phyloP scores from a whole-genome alignment of 1,140 invertebrate genomes.

The Lordiphosa clarofinis region DNA sequence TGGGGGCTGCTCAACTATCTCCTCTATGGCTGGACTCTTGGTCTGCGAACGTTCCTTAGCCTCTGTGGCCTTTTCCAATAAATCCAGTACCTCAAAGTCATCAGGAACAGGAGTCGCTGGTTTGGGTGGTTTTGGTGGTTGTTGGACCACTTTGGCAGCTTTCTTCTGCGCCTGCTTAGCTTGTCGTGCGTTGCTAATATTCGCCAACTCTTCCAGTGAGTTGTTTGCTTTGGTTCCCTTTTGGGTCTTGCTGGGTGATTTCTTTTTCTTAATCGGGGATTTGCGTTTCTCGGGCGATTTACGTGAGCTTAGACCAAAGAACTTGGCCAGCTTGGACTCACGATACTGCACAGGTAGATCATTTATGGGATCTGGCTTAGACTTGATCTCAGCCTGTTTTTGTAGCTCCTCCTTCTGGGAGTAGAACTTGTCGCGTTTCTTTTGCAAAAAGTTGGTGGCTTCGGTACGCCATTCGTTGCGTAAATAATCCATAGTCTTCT shows the following conservation, averaged over 20 bases:
- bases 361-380: conserved; percentile 9
- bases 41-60: conserved; percentile 56
- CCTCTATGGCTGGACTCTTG: conserved; percentile 49
- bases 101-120: conserved; percentile 55
- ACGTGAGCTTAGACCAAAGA: conserved; percentile 53
- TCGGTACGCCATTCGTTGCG: conserved; percentile 75
- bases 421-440: conserved; percentile 68
- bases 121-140: conserved; percentile 9
- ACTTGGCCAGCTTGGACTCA: conserved; percentile 71
- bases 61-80: conserved; percentile 53
- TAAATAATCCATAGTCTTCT: conserved; percentile 74
- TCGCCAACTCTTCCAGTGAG: conserved; percentile 56
- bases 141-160: conserved; percentile 1
- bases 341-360: conserved; percentile 55
- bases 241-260: conserved; percentile 39
- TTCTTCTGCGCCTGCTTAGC: conserved; percentile 37
- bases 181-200: conserved; percentile 49
- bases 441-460: conserved; percentile 73
- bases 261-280: conserved; percentile 53
- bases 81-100: conserved; percentile 61
- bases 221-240: conserved; percentile 44
- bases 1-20: neutral
- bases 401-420: conserved; percentile 49
- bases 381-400: conserved; percentile 22
- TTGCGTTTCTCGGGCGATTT: conserved; percentile 65